A percentile compares a stretch with the other conserved stretches of the same genome.
phyloP scores from a whole-genome alignment of 2,113 vertebrate species.

The Acanthisitta chloris region DNA sequence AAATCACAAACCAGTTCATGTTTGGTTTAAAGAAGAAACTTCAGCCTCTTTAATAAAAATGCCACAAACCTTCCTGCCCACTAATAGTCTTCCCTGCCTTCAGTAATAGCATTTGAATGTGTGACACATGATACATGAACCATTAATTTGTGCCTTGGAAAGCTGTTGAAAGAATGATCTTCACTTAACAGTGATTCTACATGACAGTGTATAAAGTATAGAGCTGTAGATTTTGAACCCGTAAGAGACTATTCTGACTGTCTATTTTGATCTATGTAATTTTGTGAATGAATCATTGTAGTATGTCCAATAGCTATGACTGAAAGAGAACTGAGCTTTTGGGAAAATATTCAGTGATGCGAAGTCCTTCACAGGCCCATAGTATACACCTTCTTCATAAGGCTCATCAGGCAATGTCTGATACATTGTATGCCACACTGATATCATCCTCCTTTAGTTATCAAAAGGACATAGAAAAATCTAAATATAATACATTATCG shows the following conservation, averaged over 20 bases:
- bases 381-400: background rate
- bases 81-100: background rate
- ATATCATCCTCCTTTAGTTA: background rate
- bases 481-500: background rate
- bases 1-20: background rate
- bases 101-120: background rate
- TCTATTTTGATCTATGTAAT: background rate
- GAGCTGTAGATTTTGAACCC: background rate
- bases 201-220: background rate
- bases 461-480: background rate
- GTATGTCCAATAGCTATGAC: background rate
- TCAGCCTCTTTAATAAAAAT: background rate
- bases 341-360: background rate
- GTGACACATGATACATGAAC: background rate
- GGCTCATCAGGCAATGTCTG: background rate
- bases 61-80: background rate
- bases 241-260: background rate
- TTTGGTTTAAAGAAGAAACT: background rate
- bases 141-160: conserved; percentile 11
- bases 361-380: background rate
- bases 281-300: conserved; percentile 9
- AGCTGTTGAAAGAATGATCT: background rate
- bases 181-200: background rate
- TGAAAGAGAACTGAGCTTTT: background rate
- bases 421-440: background rate